A percentile compares a stretch with the other conserved stretches of the same genome.
Conservation (phyloP, 2,797 vertebrate genomes). For the Momotus momota region DNA sequence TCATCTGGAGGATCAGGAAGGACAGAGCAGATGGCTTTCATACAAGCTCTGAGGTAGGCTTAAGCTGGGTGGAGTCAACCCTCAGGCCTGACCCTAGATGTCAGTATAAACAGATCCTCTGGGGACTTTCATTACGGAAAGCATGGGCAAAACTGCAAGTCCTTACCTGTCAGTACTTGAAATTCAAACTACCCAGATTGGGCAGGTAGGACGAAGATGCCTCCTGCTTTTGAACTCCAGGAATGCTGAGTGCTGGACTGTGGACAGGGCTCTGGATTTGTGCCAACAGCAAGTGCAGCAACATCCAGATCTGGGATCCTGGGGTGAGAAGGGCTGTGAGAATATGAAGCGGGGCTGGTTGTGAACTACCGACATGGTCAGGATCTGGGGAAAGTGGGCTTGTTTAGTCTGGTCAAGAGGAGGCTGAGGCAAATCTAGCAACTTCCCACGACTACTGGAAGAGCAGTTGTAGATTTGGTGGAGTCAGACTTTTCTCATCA, state of each 20-base stretch:
- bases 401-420: not conserved
- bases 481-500: not conserved
- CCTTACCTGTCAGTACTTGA: not conserved
- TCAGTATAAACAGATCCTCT: not conserved
- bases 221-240: not conserved
- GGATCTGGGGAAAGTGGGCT: not conserved
- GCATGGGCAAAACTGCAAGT: not conserved
- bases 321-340: not conserved
- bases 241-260: not conserved
- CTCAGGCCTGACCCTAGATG: not conserved
- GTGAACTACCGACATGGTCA: not conserved
- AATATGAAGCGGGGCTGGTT: not conserved
- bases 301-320: fast-evolving
- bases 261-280: not conserved
- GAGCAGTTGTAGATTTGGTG: not conserved
- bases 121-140: not conserved
- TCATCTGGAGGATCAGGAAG: not conserved
- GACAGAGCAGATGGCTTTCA: not conserved
- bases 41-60: not conserved
- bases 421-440: not conserved
- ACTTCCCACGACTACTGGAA: not conserved
- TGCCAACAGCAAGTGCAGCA: not conserved
- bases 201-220: not conserved
- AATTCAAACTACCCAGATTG: not conserved
- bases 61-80: not conserved